Base-by-base conservation (phyloP, 1,140 invertebrate genomes). In the Cotesia glomerata region DNA sequence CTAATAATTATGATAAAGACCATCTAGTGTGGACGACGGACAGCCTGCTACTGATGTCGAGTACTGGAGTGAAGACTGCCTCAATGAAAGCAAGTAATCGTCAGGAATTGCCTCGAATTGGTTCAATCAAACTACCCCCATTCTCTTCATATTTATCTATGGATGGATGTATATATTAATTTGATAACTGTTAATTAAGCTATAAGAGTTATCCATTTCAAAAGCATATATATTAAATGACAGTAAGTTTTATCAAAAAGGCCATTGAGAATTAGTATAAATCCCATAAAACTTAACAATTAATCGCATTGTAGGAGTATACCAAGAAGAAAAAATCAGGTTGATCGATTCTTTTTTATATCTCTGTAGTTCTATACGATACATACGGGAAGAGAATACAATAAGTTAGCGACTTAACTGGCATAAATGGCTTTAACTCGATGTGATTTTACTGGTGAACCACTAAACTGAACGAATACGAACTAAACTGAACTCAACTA, bases 71-170 rank as follows among this genome's bases (percentile, higher is more conserved):
- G 79, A 36, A 18, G n/a, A 61, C 64, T 16, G 81, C 80, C 84
- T 86, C 84, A 86, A 87, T 86, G 84, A 87, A 87, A 86, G 71
- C 84, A 84, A 85, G 83, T 82, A 87, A 87, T 87, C 86, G 84
- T 83, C 85, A 87, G 84, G 86, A 87, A 87, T 87, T 87, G 86
- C 86, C 85, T 87, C 83, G 85, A 87, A 87, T 87, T 87, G 86
- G 85, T 82, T 85, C 85, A 87, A 87, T 87, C 85, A 87, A 87
- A 86, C 85, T 85, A 87, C 84, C 85, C 86, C 86, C 86, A 86
- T 87, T 86, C 84, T 81, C 79, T 80, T 85, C 80, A 83, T 78
- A 83, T 83, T 63, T 59, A 79, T 71, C 69, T 85, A 80, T 83
- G 85, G 78, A 84, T 83, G 85, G 78, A 84, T 81, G 79, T 82